Percentiles rank a stretch among this genome's conserved stretches.
These are phyloP conservation scores for Rhagologus leucostigma DNA, from an alignment of 2,113 vertebrate species.

Conservation along the genomic window DNA sequence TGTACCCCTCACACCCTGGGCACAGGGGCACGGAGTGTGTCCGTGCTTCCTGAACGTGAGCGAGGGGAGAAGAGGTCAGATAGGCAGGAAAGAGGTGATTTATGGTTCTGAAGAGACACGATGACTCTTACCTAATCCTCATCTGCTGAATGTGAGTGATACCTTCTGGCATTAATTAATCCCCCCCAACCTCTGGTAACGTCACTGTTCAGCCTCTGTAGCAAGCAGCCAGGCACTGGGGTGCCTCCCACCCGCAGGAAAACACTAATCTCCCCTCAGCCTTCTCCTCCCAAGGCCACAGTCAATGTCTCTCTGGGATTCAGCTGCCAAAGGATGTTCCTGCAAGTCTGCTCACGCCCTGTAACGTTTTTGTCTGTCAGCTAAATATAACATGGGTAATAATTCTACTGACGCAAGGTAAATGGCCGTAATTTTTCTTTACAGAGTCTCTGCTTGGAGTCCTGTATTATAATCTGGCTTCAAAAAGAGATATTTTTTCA, in stretches of 20 bases:
- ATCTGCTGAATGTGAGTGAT: background rate
- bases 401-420: background rate
- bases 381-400: constrained; percentile 1
- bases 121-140: background rate
- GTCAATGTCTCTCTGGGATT: background rate
- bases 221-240: background rate
- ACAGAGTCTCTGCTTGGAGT: background rate
- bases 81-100: background rate
- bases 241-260: background rate
- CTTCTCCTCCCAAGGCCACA: constrained; percentile 43
- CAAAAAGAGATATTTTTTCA: background rate
- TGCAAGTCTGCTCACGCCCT: background rate
- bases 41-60: background rate
- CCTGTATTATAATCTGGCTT: background rate
- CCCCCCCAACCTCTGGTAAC: background rate
- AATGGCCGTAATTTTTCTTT: background rate
- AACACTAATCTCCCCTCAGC: background rate
- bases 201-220: background rate
- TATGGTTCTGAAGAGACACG: background rate
- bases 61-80: background rate
- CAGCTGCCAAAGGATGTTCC: constrained; percentile 49
- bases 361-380: background rate
- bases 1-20: background rate
- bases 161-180: background rate
- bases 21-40: background rate